A percentile compares a stretch with the other conserved stretches of the same genome.
Conservation (phyloP, 2,797 vertebrate genomes). For the Forpus xanthops region DNA sequence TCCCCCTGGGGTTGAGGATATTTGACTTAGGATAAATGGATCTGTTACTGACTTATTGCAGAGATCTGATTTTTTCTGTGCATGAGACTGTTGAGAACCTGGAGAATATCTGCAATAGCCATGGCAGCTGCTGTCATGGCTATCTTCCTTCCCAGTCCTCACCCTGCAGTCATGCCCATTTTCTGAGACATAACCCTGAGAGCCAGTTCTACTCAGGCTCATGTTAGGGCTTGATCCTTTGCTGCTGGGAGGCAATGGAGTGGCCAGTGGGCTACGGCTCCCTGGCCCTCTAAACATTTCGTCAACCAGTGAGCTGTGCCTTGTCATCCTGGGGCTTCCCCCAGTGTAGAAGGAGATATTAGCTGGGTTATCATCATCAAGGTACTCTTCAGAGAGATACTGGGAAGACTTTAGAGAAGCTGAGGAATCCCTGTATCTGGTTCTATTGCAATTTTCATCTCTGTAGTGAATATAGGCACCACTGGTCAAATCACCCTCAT, state of each 20-base stretch:
- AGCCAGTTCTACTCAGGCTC: conserved; percentile 75
- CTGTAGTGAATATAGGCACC: conserved; percentile 73
- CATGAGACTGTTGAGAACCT: conserved; percentile 59
- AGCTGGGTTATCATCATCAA: conserved; percentile 76
- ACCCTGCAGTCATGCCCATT: conserved; percentile 77
- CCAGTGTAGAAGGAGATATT: conserved; percentile 76
- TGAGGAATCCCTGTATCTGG: conserved; percentile 77
- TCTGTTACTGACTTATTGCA: conserved; percentile 80
- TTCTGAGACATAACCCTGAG: conserved; percentile 79
- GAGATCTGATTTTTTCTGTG: conserved; percentile 70
- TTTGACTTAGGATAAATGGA: conserved; percentile 85
- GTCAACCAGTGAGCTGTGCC: conserved; percentile 80
- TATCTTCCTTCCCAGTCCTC: conserved; percentile 63
- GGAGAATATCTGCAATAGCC: conserved; percentile 76
- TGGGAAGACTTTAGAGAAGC: conserved; percentile 73
- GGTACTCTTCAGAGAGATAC: conserved; percentile 77
- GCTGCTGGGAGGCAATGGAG: conserved; percentile 74
- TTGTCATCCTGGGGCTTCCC: conserved; percentile 78
- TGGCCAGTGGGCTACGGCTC: conserved; percentile 74
- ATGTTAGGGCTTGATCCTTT: conserved; percentile 78
- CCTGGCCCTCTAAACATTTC: conserved; percentile 74
- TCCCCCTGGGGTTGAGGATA: conserved; percentile 57
- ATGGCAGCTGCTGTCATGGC: not conserved
- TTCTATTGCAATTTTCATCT: conserved; percentile 74
- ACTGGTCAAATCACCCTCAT: conserved; percentile 79